A percentile compares a stretch with the other conserved stretches of the same genome.
These are phyloP conservation scores for Girardinus metallicus DNA, from an alignment of 2,797 vertebrate genomes.

Conservation along the genomic window DNA sequence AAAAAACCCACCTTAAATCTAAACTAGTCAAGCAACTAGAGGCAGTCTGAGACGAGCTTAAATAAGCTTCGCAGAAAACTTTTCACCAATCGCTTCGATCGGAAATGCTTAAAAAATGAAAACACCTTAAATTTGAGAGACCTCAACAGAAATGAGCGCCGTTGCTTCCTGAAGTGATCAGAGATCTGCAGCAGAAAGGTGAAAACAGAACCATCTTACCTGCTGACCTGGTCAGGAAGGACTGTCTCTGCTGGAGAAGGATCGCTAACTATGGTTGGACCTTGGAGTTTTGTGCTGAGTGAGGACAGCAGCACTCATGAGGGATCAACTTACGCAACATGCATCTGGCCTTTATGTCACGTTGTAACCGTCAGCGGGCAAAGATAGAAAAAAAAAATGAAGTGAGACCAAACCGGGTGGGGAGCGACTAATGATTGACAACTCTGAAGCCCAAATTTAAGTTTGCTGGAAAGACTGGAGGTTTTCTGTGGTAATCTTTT, in stretches of 20 bases:
- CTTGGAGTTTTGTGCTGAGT: conserved; percentile 69
- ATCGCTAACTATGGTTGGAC: conserved; percentile 68
- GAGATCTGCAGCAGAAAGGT: not conserved
- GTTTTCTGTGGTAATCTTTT: not conserved
- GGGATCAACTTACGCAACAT: conserved; percentile 55
- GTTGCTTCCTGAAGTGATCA: not conserved
- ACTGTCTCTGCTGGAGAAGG: conserved; percentile 35
- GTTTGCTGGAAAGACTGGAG: not conserved
- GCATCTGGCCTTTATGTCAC: conserved; percentile 58
- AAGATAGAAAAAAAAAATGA: conserved; percentile 9
- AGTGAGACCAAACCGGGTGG: conserved; percentile 5
- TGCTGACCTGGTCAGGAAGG: conserved; percentile 40
- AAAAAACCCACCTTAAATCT: not conserved
- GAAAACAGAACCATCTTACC: conserved; percentile 68
- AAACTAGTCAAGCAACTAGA: not conserved
- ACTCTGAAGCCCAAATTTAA: not conserved
- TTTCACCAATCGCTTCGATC: not conserved
- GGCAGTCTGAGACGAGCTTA: not conserved
- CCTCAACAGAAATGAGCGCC: not conserved
- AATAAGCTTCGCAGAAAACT: not conserved
- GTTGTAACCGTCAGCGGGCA: conserved; percentile 52
- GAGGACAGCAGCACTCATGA: conserved; percentile 10
- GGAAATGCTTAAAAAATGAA: not conserved
- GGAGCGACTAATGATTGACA: conserved; percentile 78
- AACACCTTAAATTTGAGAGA: not conserved